These are phyloP conservation scores for Alces alces DNA, from an alignment of 2,113 vertebrate genomes.

Conservation along the genomic window DNA sequence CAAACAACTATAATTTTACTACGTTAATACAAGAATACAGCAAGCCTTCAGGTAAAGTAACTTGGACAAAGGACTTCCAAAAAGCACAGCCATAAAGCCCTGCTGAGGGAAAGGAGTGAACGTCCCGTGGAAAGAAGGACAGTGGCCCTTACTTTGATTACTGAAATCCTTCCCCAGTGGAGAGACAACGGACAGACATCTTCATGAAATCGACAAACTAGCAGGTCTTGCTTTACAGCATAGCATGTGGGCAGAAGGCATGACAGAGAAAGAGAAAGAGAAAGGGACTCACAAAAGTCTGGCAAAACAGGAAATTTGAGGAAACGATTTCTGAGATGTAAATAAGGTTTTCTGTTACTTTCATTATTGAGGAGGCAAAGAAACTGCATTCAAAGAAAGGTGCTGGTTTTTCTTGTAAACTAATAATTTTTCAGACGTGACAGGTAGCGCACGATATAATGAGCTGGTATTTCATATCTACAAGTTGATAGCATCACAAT, in stretches of 20 bases:
- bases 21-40: constrained; percentile 29
- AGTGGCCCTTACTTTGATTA: constrained; percentile 10
- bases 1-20: constrained; percentile 63
- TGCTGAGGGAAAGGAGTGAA: constrained; percentile 57
- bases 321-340: constrained; percentile 81
- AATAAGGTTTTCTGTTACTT: constrained; percentile 81
- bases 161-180: background rate
- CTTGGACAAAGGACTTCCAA: constrained; percentile 29
- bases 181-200: background rate
- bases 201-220: background rate
- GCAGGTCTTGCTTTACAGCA: background rate
- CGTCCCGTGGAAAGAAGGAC: constrained; percentile 25
- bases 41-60: constrained; percentile 50
- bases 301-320: constrained; percentile 77
- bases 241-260: constrained; percentile 26
- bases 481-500: background rate
- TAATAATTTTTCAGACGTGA: constrained; percentile 70
- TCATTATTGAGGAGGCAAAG: constrained; percentile 69
- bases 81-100: background rate
- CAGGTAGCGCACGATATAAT: constrained; percentile 51
- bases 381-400: constrained; percentile 56
- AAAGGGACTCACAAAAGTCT: constrained; percentile 59
- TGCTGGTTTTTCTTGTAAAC: constrained; percentile 62
- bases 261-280: background rate
- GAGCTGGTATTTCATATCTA: constrained; percentile 3